Base-by-base conservation (phyloP, 2,888 invertebrate species). In the Ochropleura leucogaster region DNA sequence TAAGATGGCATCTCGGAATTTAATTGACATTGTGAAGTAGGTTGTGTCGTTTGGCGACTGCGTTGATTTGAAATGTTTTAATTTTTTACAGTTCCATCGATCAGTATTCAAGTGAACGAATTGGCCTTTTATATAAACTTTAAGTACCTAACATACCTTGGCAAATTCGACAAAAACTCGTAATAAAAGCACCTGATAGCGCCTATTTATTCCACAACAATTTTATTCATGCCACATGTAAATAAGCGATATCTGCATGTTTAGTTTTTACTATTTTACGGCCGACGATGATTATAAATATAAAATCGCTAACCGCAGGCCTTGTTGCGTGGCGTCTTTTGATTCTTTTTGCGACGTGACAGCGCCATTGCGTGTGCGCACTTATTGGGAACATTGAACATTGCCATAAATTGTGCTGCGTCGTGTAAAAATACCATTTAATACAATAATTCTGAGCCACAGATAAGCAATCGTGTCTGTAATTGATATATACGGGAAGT, bases 281-380 rank as follows among this genome's bases (percentile, higher is more conserved):
- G 87, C 89, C 81, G 87, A 87, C 87, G 87, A 91, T 90, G 89
- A 93, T 92, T 92, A 92, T 91, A 91, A 92, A 93, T 91, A 93
- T 92, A 91, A 93, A 92, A 93, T 91, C 88, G 92, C 92, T 89
- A 89, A 93, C 93, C 93, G 92, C 93, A 90, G 91, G 92, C 90
- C 91, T 89, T 92, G 91, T 92, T 90, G 89, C 87, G 85, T 84
- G 80, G 83, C 69, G 72, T 87, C 88, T 87, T 91, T 91, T 90
- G 80, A 88, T 89, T 92, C 84, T 88, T 89, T 90, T 89, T 90
- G 83, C 88, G 78, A 83, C 90, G 87, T 89, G 90, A 90, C 90
- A 90, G 90, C 89, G 85, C 85, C 86, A 85, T 93, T 91, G 94
- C 94, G 94, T 94, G 94, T 89, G 89, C 87, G 83, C 85, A 88